A percentile compares a stretch with the other conserved stretches of the same genome.
These are phyloP conservation scores for Vimba vimba DNA, from an alignment of 2,113 vertebrate species.

Conservation along the genomic window DNA sequence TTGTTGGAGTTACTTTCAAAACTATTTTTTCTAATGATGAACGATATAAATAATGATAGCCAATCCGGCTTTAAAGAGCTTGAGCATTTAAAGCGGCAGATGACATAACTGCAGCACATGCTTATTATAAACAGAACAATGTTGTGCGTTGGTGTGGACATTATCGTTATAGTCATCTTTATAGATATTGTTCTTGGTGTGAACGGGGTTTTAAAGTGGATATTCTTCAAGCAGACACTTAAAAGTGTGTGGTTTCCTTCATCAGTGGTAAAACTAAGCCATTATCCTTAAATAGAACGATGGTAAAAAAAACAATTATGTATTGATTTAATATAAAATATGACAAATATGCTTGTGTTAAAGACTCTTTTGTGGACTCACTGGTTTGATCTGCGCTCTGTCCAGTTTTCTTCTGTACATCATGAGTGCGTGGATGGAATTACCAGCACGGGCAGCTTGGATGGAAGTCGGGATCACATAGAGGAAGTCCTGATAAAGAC, in stretches of 20 bases:
- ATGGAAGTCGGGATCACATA: conserved; percentile 83
- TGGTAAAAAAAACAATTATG: neutral
- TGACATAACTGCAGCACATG: too few species aligned
- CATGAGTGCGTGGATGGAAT: conserved; percentile 88
- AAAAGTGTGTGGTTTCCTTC: neutral
- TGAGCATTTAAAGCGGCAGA: too few species aligned
- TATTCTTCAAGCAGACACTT: neutral
- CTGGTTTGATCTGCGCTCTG: conserved; percentile 94
- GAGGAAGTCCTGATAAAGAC: conserved; percentile 82
- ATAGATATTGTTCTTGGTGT: too few species aligned
- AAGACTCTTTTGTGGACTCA: conserved; percentile 67
- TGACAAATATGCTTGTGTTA: neutral
- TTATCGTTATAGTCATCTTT: too few species aligned
- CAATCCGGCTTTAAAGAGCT: too few species aligned
- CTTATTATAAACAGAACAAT: too few species aligned
- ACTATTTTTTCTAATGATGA: too few species aligned
- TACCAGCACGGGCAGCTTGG: conserved; percentile 94
- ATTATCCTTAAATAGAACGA: neutral
- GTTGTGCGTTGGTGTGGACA: too few species aligned
- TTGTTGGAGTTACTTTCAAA: too few species aligned
- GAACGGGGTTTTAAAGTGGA: neutral
- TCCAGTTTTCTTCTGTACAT: conserved; percentile 92
- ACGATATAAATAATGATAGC: too few species aligned
- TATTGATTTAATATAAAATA: neutral
- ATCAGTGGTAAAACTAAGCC: neutral